A percentile compares a stretch with the other conserved stretches of the same genome.
Conservation (phyloP, 1,140 invertebrate species). For the Parapsyche elsis region DNA sequence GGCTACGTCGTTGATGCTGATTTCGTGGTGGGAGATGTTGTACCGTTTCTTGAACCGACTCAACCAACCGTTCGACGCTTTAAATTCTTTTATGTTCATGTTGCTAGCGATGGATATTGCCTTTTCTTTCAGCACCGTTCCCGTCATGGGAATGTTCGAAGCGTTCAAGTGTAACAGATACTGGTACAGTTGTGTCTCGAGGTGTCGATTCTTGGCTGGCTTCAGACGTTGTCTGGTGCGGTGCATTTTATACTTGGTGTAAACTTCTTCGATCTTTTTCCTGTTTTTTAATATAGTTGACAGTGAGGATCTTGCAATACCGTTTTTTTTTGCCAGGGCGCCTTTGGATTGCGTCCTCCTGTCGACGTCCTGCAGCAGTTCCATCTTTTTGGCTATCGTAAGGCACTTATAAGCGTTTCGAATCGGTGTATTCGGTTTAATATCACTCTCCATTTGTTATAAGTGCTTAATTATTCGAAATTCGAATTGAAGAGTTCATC, state of each 20-base stretch:
- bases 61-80: slow-evolving; percentile 11
- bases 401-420: neutral
- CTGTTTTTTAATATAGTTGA: neutral
- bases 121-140: neutral
- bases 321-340: neutral
- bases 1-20: neutral
- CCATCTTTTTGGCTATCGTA: neutral
- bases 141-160: neutral
- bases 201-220: neutral
- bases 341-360: neutral
- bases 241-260: neutral
- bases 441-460: neutral
- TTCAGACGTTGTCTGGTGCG: neutral
- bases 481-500: neutral
- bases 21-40: neutral
- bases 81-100: neutral
- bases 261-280: neutral
- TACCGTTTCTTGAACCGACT: slow-evolving; percentile 9
- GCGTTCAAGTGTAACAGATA: neutral
- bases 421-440: too few species aligned
- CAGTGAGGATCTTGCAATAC: neutral
- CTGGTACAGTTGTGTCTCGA: neutral
- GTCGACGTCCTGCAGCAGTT: neutral
- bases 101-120: neutral
- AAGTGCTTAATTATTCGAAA: too few species aligned